Base-by-base conservation (phyloP, 2,113 vertebrate genomes). In the Suncus etruscus region DNA sequence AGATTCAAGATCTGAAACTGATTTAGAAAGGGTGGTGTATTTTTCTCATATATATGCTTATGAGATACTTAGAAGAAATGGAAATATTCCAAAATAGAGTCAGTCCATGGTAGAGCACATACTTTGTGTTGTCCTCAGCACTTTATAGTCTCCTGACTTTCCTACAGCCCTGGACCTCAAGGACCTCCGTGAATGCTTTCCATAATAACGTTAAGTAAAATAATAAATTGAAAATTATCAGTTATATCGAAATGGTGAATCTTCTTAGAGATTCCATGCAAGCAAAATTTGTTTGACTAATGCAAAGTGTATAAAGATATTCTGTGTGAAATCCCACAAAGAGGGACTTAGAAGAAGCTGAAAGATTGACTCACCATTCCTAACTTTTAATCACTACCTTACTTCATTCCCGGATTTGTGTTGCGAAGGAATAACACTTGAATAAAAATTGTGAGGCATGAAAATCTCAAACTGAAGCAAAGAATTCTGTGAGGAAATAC, bases 221-320 rank as follows among this genome's bases (percentile, higher is more conserved):
- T 6, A 8, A 2, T 54, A 54, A 54, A 54, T 22, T 18, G 22
- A 61, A 61, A 20, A 5, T 7, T 61, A 63, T 69, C 80, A 47
- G 2, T 58, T 80, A 45, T 50, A 70, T 51, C 70, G 47, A 93
- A 84, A 82, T 51, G 4, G 16, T 75, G n/a, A 88, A 78, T 82
- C 22, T 1, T 29, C n/a, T 69, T 74, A 83, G 74, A 29, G 1
- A 6, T 65, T 86, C 22, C 77, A 48, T 11, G 6, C 63, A 50
- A 93, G 77, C 45, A 82, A 63, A 65, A 78, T 83, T 76, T 90
- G 72, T 74, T 54, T 89, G 47, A 77, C 48, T 83, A 75, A 80
- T 12, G 58, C 69, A 63, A 20, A 8, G 22, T 25, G 50, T 45
- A 50, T 50, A 84, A 80, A 65, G 51, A 77, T 61, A 73, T 7